Conservation (phyloP, 2,113 vertebrate genomes). For the Anser cygnoides region DNA sequence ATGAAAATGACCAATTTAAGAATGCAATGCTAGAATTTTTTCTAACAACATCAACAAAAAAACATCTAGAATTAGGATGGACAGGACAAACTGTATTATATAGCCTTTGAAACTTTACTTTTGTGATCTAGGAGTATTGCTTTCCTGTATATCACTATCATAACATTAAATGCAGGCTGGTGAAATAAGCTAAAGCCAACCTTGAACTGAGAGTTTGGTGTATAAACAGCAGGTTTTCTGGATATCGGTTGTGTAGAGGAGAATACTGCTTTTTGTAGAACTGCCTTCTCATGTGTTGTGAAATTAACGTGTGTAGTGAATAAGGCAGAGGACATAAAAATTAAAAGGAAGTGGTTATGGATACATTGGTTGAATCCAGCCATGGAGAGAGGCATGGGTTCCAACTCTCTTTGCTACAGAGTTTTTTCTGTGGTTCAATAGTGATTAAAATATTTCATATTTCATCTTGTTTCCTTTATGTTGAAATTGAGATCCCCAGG, state of each 20-base stretch:
- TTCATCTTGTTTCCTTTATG: neutral
- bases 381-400: fast-evolving
- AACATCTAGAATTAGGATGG: neutral
- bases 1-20: neutral
- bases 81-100: neutral
- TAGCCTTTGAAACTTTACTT: neutral
- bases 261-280: neutral
- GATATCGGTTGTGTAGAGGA: neutral
- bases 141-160: neutral
- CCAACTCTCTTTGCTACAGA: neutral
- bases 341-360: neutral
- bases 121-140: neutral
- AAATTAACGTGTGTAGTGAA: neutral
- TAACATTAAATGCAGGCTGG: neutral
- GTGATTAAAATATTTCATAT: neutral
- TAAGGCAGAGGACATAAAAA: neutral
- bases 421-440: neutral
- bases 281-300: neutral
- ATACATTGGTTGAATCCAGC: neutral
- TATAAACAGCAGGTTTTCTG: neutral
- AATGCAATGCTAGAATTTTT: neutral
- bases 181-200: neutral
- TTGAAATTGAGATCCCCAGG: neutral
- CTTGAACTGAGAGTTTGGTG: neutral
- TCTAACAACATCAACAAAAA: neutral